Base-by-base conservation (phyloP, 2,113 vertebrate genomes). In the Crotophaga sulcirostris region DNA sequence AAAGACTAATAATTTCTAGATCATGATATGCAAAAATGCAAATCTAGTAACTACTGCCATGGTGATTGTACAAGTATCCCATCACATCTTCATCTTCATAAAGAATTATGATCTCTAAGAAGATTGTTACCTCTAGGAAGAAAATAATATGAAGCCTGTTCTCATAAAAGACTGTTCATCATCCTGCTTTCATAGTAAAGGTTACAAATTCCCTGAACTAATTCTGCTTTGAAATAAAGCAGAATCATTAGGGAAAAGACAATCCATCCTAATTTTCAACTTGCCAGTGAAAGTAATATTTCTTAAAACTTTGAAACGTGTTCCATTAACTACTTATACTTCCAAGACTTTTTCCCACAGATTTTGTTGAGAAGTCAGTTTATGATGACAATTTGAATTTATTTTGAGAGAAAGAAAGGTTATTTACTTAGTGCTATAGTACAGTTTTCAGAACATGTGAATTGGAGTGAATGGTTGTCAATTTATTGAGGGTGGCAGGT, bases 401-500 rank as follows among this genome's bases (percentile, higher is more conserved):
- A 72, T 49, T n/a, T 21, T 29, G 56, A 44, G 31, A 64, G 36
- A 45, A 29, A 26, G 17, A 36, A 47, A 72, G 31, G 16, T 84
- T 89, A 34, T 60, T 76, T 91, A 13, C 67, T 80, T 64, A 31
- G 33, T 83, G 34, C 54, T 86, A 1, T 62, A 42, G 38, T 72
- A 52, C 19, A 52, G 16, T 76, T 82, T 52, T 84, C 33, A 68
- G 49, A 59, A 51, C 34, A 40, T 40, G 42, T 78, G 60, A 26
- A 64, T 20, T 40, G 34, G 31, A 85, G 19, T 74, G 47, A 90
- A 68, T 60, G 21, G 55, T 70, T 94, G 58, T 81, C 60, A 89
- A 9, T 95, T 93, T 86, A 91, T 87, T 89, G 75, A 93, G 49
- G 40, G 26, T 95, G 81, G 33, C 91, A 91, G 70, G 52, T 95